Base-by-base conservation (phyloP, 2,113 vertebrate species). In the Pyxicephalus adspersus region DNA sequence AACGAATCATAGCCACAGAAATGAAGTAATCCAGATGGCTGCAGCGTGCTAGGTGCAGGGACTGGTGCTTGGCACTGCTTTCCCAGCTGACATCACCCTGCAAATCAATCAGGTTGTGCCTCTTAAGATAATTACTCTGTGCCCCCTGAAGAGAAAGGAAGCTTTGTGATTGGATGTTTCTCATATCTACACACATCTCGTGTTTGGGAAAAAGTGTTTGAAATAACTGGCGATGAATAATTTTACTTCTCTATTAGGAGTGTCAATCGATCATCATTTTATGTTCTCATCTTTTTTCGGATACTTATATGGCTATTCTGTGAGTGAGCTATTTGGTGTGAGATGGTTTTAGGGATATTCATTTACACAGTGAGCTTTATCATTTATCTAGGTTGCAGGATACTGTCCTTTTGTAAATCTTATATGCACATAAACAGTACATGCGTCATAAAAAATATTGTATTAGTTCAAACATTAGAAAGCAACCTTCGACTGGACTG, bases 71-170 rank as follows among this genome's bases (percentile, higher is more conserved):
- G 93, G 92, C 90, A 83, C 77, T 45, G 85, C 88, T 50, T 52
- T 85, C 71, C 63, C 85, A 74, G 88, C 91, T 94, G 92, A 94
- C 93, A 92, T 96, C 95, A 96, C 88, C 18, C 86, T 83, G 86
- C 86, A 89, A 89, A 87, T 84, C 84, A 85, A 85, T 91, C 88
- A 87, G 91, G 60, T 85, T 66, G 86, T 68, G 85, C 85, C 89
- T 90, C 57, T 87, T 74, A 80, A 51, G 89, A 58, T 89, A 86
- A 91, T 90, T 82, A 83, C 3, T 85, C 58, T 57, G 86, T 74
- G 2, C 25, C 5, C 0, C 0, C 61, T 26, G 87, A 87, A 73
- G 83, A 85, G 70, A 89, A 29, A 83, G 85, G 86, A 85, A 86
- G 86, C 89, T 23, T 0, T 20, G 17, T 38, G 68, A 64, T 74